Base-by-base conservation (phyloP, 2,797 vertebrate species). In the Phalloptychus januarius region DNA sequence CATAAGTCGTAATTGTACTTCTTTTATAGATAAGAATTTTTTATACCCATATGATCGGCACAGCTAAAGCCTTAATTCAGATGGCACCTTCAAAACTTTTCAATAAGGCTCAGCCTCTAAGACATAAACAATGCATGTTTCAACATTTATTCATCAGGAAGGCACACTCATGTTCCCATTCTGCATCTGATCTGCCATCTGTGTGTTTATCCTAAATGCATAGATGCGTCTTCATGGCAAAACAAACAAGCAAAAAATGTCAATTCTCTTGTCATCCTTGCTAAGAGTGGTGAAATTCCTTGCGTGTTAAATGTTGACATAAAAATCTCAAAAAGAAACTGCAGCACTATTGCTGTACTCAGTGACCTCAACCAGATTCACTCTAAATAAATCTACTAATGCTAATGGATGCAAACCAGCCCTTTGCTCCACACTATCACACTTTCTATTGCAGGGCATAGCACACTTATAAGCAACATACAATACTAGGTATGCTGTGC, bases 401-500 rank as follows among this genome's bases (percentile, higher is more conserved):
- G 76, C 77, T 79, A 63, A 82, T 80, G 82, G 72, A 91, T 82
- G 86, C 78, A 88, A 86, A 85, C 88, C 77, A 70, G 88, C 82
- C 83, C 78, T 83, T 85, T 80, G 82, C 77, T 83, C 88, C 75
- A 86, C 54, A 79, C 83, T 89, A 90, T 75, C 81, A 86, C 80
- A 88, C 86, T 89, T 81, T 90, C 88, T 92, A 91, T 85, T 89
- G 87, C 83, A 91, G 87, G 90, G 88, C 88, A 89, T 83, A 89
- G 87, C 91, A 93, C 90, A 94, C 83, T 85, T 87, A 91, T 83
- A 89, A 92, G 91, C 88, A 85, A 90, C 85, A 86, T 92, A 93
- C 86, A 87, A 82, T 88, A 90, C 82, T 87, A 84, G 86, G 85
- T 78, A 58, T 90, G 87, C 80, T 85, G 76, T 80, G 89, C 76